Base-by-base conservation (phyloP, 1,140 invertebrate species). In the Aphelinus certus region DNA sequence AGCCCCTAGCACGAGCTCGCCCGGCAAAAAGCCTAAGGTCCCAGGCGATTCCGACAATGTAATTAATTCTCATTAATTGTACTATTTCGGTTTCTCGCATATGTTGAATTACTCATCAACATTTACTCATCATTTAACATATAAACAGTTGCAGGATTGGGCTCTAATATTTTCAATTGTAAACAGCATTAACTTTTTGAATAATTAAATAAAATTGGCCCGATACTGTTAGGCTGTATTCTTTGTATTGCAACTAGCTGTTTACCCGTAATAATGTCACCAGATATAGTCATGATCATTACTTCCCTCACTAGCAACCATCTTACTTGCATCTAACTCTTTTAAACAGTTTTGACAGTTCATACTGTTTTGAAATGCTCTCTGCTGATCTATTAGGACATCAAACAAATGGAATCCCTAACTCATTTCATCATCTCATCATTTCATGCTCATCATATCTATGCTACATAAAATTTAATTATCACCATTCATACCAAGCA, bases 1-100 rank as follows among this genome's bases (percentile, higher is more conserved):
- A 79, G 83, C 80, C 81, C 84, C 82, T 86, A 86, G 84, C 84
- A 86, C 84, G 84, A 87, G 84, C 80, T 78, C 83, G 82, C 80
- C 84, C 81, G 83, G 83, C 83, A 87, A 87, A 86, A 87, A 84
- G 83, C 80, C 81, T 82, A 85, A 86, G 84, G 83, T 83, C 80
- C 82, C 84, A 85, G 84, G 85, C 79, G 84, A 86, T 84, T 82
- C 82, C 80, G 85, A 84, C 83, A 86, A 87, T 86, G 85, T 87
- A 86, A 86, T 85, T 86, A 86, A 86, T 85, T 82, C 80, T 85
- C 80, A 85, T 83, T 86, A 84, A 83, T 83, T 84, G 80, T 85
- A 83, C 81, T 81, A 78, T 77, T 78, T 84, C 79, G 79, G 80
- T 80, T 83, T 81, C 81, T 82, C 47, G 71, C 26, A 49, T 75